Evolutionary conservation across 2,797 vertebrate genomes (phyloP), one percentile per base, ranked within the genome.

Genomic region (Manis javanica): DNA sequence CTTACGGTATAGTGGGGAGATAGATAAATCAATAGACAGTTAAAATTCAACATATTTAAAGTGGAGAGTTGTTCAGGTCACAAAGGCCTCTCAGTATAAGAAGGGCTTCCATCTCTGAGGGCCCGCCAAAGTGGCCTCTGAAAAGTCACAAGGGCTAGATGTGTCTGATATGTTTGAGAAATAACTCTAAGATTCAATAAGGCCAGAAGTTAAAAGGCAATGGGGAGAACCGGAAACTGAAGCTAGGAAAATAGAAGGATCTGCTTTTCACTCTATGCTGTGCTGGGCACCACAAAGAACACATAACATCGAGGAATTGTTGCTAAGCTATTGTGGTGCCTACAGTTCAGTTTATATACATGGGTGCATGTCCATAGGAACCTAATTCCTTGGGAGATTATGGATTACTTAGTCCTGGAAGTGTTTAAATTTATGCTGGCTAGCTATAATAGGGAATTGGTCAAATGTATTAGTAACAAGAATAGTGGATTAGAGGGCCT

Each of bases 361-460:
- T 7, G 0, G 26, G 51, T 53, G 61, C 34, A 71, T 81, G 59
- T 34, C 29, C 79, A 16, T 18, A 0, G 29, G 53, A 82, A 95
- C 89, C 85, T 81, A n/a, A 59, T 57, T 93, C 94, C 69, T 74
- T 91, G 23, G 53, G 49, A 90, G 12, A 37, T n/a, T 51, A 39
- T 83, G 51, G 11, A 26, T 77, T 71, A 79, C 64, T 63, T 75
- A 69, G 11, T 84, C 21, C 31, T 57, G 19, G 53, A 74, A 78
- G 5, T 78, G 94, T 93, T 95, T 89, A 68, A n/a, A 75, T 91
- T 53, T 90, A 78, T 96, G 42, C 64, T 69, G 16, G 14, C 68
- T 55, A 88, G 5, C 59, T 78, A 24, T 68, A 92, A 24, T 24
- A 53, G 46, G 13, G 15, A 88, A 37, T n/a, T 37, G 19, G 86